A percentile compares a stretch with the other conserved stretches of the same genome.
Evolutionary conservation across 2,797 vertebrate genomes (phyloP).

Genomic region (Picus viridis): DNA sequence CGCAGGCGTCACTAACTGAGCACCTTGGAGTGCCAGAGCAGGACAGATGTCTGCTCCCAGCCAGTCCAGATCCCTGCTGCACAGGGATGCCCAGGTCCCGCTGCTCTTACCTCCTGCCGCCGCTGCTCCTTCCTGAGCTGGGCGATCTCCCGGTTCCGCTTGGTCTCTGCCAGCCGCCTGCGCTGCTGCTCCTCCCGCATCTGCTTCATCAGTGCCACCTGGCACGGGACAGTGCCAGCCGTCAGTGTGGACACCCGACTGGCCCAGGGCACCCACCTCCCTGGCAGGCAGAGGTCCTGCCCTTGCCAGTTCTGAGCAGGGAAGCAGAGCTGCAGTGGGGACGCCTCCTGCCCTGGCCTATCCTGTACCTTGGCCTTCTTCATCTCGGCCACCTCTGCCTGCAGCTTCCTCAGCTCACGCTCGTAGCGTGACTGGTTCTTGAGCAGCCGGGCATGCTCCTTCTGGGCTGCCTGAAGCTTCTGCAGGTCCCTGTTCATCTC

Average conservation of each 20-base stretch:
- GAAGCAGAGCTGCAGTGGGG: not conserved
- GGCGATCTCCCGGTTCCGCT: conserved; percentile 93
- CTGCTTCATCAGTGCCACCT: conserved; percentile 96
- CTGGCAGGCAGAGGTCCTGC: not conserved
- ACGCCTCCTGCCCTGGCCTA: not conserved
- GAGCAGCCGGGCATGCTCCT: conserved; percentile 93
- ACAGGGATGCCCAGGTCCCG: fast-evolving
- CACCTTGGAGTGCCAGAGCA: not conserved
- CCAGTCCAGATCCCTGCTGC: not conserved
- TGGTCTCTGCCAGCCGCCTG: conserved; percentile 90
- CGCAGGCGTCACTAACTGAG: fast-evolving
- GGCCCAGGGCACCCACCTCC: not conserved
- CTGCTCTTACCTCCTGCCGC: conserved; percentile 86
- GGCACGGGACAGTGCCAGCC: fast-evolving
- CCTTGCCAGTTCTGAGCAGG: fast-evolving
- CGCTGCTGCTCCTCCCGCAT: conserved; percentile 98
- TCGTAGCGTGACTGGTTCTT: conserved; percentile 96
- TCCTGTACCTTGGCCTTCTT: conserved; percentile 93
- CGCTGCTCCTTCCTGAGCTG: conserved; percentile 98
- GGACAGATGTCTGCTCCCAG: not conserved
- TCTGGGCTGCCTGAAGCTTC: conserved; percentile 94
- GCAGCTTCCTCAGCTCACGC: conserved; percentile 93
- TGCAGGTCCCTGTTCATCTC: conserved; percentile 97
- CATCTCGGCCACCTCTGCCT: conserved; percentile 94
- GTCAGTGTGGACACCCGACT: fast-evolving